A percentile compares a stretch with the other conserved stretches of the same genome.
These are phyloP conservation scores for Rhinoderma darwinii DNA, from an alignment of 2,113 vertebrate genomes.

Conservation along the genomic window DNA sequence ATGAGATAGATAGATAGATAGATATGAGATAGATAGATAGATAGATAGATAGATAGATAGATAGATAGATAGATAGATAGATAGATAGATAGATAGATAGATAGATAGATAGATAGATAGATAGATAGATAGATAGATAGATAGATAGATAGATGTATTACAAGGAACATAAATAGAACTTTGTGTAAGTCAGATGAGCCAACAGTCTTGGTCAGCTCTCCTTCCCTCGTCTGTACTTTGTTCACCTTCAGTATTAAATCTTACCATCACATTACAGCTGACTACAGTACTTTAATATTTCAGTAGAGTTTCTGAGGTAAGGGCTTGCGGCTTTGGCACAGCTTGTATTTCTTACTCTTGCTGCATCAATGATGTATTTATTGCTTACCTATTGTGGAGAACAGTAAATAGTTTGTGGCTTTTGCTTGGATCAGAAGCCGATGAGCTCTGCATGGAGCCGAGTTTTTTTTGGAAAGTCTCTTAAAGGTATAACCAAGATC, in stretches of 20 bases:
- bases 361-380: slow-evolving; percentile 24
- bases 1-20: too few relatives aligned
- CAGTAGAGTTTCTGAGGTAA: not conserved
- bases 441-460: not conserved
- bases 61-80: not conserved
- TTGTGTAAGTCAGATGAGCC: too few relatives aligned
- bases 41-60: slow-evolving; percentile 3
- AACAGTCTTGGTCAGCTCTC: not conserved
- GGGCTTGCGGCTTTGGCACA: slow-evolving; percentile 26
- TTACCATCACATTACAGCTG: slow-evolving; percentile 25
- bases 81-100: slow-evolving; percentile 4
- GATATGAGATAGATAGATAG: not conserved
- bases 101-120: not conserved
- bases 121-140: not conserved
- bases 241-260: slow-evolving; percentile 11
- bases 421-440: not conserved
- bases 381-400: slow-evolving; percentile 19
- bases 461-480: not conserved
- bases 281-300: not conserved
- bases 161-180: not conserved
- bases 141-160: not conserved
- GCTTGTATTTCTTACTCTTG: not conserved
- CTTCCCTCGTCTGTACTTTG: not conserved
- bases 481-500: not conserved
- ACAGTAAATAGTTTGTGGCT: slow-evolving; percentile 8